Conservation (phyloP, 2,113 vertebrate genomes). For the Haplotaxodon microlepis region DNA sequence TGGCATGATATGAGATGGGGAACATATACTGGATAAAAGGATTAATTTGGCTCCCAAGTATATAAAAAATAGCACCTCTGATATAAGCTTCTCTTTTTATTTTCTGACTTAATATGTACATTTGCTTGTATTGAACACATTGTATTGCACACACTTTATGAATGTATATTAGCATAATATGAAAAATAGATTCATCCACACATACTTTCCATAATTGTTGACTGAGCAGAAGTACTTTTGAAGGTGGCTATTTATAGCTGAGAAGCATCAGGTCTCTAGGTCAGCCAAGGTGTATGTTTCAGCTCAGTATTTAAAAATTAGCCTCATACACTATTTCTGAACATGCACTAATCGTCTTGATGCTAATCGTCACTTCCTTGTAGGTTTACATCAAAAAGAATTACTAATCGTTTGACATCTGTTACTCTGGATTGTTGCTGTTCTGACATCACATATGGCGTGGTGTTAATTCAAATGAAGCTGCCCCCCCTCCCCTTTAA, state of each 20-base stretch:
- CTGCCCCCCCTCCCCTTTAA: rapidly evolving
- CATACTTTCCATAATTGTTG: constrained; percentile 29
- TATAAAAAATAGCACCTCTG: not conserved
- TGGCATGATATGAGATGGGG: not conserved
- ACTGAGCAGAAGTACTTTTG: constrained; percentile 44
- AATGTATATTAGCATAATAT: not conserved
- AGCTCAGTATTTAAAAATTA: constrained; percentile 14
- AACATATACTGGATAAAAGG: not conserved
- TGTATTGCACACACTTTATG: not conserved
- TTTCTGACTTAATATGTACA: not conserved
- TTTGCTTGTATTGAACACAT: not conserved
- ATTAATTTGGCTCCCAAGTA: not conserved
- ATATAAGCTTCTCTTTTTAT: not conserved
- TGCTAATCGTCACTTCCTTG: not conserved
- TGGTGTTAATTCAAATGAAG: not conserved
- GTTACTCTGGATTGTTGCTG: not conserved
- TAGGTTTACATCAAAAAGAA: not conserved
- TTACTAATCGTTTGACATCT: not conserved
- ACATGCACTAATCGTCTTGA: not conserved
- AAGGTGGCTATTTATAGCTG: constrained; percentile 49
- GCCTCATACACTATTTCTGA: constrained; percentile 30
- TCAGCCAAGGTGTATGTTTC: constrained; percentile 56
- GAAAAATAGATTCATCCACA: not conserved
- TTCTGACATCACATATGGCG: not conserved
- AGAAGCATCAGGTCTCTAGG: constrained; percentile 23